Base-by-base conservation (phyloP, 2,113 vertebrate genomes). In the Pristiophorus japonicus region DNA sequence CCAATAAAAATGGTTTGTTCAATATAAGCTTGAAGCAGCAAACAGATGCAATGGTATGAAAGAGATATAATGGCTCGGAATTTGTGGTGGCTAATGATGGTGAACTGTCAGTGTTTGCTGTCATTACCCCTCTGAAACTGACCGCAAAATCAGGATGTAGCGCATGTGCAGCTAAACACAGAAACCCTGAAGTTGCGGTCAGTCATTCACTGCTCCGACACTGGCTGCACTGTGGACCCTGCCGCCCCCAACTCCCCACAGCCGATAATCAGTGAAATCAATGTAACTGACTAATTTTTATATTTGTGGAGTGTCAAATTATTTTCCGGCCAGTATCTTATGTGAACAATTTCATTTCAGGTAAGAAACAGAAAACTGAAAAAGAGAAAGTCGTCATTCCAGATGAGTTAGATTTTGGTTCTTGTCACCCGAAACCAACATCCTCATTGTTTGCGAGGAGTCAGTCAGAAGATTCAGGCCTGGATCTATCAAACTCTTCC, bases 381-480 rank as follows among this genome's bases (percentile, higher is more conserved):
- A 62, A n/a, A 65, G 34, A n/a, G 59, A 38, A 92, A 65, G 12
- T 5, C n/a, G 59, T 38, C 34, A 38, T 38, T 92, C 16, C 55
- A 92, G 88, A 92, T 63, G 59, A 92, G 22, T 0, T 42, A 63
- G 88, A 65, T 63, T 38, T n/a, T 92, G 88, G 34, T 38, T 38
- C n/a, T 18, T 27, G 34, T 65, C 88, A 92, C 38, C n/a, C n/a
- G 8, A 92, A 63, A 38, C 59, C 22, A 65, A 38, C 1, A 0
- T 38, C 88, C 2, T 38, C 30, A n/a, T 63, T 22, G 88, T 92
- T 92, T 65, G 34, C 34, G n/a, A 42, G 55, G 18, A 92, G 88
- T 45, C 55, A 45, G 55, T 92, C 88, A 92, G 59, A 92, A 92
- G 88, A 92, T 63, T 92, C 88, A 11, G 88, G 88, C 5, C 59